Evolutionary conservation across 2,113 vertebrate species (phyloP), one percentile per base, ranked within the genome.

Genomic region (Pao palembangensis): DNA sequence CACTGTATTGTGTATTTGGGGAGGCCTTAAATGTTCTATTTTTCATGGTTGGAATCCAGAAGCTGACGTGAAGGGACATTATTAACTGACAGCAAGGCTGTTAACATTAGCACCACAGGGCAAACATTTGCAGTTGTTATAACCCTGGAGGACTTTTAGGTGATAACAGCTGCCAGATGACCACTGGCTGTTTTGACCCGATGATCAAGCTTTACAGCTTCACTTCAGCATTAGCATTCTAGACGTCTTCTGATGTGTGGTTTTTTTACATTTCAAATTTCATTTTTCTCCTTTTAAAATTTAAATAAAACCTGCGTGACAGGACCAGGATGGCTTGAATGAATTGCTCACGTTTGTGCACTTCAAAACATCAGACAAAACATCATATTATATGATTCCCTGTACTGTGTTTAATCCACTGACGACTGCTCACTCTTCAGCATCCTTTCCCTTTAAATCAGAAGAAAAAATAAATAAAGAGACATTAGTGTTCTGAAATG

Each of bases 311-410:
- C 11, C n/a, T n/a, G 11, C 8, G 10, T 21, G 38, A 61, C 14
- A 60, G 25, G 23, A 50, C 21, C 16, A 46, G 5, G 6, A 56
- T 31, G 73, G 50, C 53, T 14, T 2, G n/a, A 1, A 18, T 64
- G 4, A 51, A 1, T 58, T 84, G 55, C 55, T 64, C 61, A 53
- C 6, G 84, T 83, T 82, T 74, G 79, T 87, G 58, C 4, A 44
- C 20, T 38, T 17, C 19, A n/a, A 73, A 54, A 75, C 64, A 49
- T 69, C 16, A 60, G 28, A 81, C 69, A 83, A 69, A 69, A 66
- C 21, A 70, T 82, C 83, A 88, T 87, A 88, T 85, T 87, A 18
- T 87, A 84, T 85, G 86, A 82, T 67, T 77, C 78, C 66, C 81
- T 81, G 75, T 57, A 31, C 13, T 38, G 63, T 60, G 55, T 72